Percentiles rank a stretch among this genome's conserved stretches.
phyloP scores from a whole-genome alignment of 2,797 vertebrate genomes.

The Alca torda region DNA sequence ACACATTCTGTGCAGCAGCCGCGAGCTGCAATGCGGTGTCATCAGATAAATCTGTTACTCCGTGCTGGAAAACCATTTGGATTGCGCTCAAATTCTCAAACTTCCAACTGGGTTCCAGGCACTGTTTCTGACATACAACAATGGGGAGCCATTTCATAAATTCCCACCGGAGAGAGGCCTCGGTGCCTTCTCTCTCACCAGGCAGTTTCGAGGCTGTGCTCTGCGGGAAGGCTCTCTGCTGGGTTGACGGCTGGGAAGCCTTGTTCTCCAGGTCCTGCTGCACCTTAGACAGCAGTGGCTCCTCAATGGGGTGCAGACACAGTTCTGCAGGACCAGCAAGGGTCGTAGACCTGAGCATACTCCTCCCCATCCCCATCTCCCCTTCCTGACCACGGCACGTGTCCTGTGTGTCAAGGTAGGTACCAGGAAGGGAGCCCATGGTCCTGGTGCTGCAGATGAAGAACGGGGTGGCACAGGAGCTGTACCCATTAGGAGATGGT shows the following conservation, averaged over 20 bases:
- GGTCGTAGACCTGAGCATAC: neutral
- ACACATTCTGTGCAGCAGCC: neutral
- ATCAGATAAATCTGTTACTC: neutral
- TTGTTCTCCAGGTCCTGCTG: neutral
- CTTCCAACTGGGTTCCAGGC: neutral
- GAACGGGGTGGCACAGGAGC: neutral
- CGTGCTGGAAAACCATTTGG: neutral
- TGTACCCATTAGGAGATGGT: neutral
- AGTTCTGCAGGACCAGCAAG: neutral
- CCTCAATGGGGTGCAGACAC: neutral
- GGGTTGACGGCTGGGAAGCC: accelerated
- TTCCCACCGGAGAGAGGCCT: neutral
- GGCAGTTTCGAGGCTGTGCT: neutral
- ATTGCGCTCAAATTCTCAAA: neutral
- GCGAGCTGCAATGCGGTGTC: neutral
- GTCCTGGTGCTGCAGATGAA: neutral
- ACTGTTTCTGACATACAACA: neutral
- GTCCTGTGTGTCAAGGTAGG: neutral
- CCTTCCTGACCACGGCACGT: neutral
- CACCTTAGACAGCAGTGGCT: neutral
- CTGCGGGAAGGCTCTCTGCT: neutral
- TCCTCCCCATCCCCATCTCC: neutral
- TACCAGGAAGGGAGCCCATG: neutral
- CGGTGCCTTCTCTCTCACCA: neutral
- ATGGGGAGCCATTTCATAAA: neutral